Evolutionary conservation across 2,797 vertebrate genomes (phyloP).

Genomic region (Crax fasciolata): DNA sequence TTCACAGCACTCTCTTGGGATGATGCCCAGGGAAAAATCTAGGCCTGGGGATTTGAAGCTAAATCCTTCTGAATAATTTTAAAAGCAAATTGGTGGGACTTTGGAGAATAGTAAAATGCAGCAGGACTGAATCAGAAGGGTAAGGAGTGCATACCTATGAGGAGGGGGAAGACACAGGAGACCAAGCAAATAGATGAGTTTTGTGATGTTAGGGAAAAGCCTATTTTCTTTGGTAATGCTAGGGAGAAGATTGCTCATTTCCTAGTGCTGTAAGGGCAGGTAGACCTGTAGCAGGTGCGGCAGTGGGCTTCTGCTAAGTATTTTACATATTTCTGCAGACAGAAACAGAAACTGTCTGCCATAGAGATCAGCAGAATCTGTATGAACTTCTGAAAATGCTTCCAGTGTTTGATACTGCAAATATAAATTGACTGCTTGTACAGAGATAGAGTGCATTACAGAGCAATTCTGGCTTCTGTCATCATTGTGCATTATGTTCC

Average conservation of each 20-base stretch:
- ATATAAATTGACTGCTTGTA: neutral
- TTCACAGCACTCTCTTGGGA: conserved; percentile 15
- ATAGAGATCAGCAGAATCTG: neutral
- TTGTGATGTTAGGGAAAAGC: neutral
- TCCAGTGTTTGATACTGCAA: neutral
- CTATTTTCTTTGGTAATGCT: neutral
- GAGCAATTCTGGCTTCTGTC: neutral
- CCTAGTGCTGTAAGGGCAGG: neutral
- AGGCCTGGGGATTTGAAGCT: neutral
- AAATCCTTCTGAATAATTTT: conserved; percentile 32
- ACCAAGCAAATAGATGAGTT: neutral
- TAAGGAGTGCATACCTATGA: neutral
- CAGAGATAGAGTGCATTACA: neutral
- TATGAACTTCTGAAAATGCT: neutral
- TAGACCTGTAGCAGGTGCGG: neutral
- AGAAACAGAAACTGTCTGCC: neutral
- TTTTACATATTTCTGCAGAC: neutral
- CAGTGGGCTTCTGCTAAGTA: neutral
- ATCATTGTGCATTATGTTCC: fast-evolving
- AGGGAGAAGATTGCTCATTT: neutral
- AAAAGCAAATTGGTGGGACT: neutral
- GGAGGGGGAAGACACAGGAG: neutral
- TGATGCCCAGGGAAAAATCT: neutral
- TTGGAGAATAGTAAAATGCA: neutral
- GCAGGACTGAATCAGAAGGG: neutral